Evolutionary conservation across 2,797 vertebrate genomes (phyloP).

Genomic region (Phoeniculus purpureus): DNA sequence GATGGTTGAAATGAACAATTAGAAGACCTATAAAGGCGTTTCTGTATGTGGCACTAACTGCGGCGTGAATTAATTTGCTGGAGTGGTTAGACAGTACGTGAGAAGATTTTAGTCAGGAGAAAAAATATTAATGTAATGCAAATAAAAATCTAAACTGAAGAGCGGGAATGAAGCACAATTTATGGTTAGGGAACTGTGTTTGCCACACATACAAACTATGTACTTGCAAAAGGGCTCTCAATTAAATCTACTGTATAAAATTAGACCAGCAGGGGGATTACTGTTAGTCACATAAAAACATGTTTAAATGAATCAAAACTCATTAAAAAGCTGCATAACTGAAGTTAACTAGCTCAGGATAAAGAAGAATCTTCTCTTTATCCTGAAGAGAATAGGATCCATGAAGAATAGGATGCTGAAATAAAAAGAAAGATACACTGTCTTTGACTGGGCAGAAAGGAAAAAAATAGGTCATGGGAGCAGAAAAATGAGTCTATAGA

Average conservation of each 20-base stretch:
- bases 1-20: constrained; percentile 36
- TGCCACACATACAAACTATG: background rate
- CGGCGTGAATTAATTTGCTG: constrained; percentile 30
- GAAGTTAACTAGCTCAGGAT: background rate
- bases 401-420: background rate
- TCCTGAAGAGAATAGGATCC: too few species aligned
- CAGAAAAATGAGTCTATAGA: background rate
- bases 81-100: constrained; percentile 18
- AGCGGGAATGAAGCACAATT: constrained; percentile 6
- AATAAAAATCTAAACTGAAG: constrained; percentile 32
- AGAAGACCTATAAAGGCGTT: constrained; percentile 13
- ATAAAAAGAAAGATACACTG: background rate
- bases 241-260: constrained; percentile 28
- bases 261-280: background rate
- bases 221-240: constrained; percentile 22
- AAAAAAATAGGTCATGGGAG: background rate
- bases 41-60: constrained; percentile 9
- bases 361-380: too few species aligned
- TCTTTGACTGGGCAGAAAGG: background rate
- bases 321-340: constrained; percentile 24
- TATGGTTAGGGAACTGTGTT: background rate
- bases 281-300: background rate
- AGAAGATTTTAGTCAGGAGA: background rate
- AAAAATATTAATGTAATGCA: background rate
- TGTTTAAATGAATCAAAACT: background rate